Evolutionary conservation across 2,113 vertebrate genomes (phyloP).

Genomic region (Sebastes fasciatus): DNA sequence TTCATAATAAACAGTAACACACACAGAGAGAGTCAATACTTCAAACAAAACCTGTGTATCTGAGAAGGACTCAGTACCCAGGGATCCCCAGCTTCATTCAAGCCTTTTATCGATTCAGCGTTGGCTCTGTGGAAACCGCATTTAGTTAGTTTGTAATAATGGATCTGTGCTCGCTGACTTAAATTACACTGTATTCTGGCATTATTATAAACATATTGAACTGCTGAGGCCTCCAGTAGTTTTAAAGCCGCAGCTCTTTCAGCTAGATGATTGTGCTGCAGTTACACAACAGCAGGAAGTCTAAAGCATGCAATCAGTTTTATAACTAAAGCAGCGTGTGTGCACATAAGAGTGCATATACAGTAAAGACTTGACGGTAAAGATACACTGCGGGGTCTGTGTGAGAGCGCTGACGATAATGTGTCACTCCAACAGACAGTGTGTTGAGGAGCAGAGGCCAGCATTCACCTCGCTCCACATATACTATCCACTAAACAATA

Average conservation of each 20-base stretch:
- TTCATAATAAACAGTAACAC: background rate
- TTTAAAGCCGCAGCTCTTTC: conserved; percentile 44
- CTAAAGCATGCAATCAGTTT: conserved; percentile 14
- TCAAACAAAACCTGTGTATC: conserved; percentile 33
- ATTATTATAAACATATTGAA: conserved; percentile 57
- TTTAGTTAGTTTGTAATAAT: conserved; percentile 56
- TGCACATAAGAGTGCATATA: background rate
- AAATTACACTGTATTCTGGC: conserved; percentile 51
- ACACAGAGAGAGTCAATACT: conserved; percentile 5
- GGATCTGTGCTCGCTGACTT: conserved; percentile 24
- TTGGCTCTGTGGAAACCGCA: conserved; percentile 36
- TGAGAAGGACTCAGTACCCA: conserved; percentile 18
- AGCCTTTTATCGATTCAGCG: conserved; percentile 53
- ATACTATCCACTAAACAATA: background rate
- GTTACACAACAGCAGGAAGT: conserved; percentile 43
- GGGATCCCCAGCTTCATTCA: conserved; percentile 35
- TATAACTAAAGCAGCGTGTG: conserved; percentile 4
- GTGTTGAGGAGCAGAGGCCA: background rate
- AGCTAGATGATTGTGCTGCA: background rate
- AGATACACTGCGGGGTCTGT: background rate
- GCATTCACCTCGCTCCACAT: background rate
- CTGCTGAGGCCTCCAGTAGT: conserved; percentile 40
- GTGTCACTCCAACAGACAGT: conserved; percentile 5
- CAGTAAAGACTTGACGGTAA: too few relatives aligned
- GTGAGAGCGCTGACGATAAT: background rate